These are phyloP conservation scores for Botrylloides violaceus DNA, from an alignment of 23 tunicate species.

Conservation along the genomic window DNA sequence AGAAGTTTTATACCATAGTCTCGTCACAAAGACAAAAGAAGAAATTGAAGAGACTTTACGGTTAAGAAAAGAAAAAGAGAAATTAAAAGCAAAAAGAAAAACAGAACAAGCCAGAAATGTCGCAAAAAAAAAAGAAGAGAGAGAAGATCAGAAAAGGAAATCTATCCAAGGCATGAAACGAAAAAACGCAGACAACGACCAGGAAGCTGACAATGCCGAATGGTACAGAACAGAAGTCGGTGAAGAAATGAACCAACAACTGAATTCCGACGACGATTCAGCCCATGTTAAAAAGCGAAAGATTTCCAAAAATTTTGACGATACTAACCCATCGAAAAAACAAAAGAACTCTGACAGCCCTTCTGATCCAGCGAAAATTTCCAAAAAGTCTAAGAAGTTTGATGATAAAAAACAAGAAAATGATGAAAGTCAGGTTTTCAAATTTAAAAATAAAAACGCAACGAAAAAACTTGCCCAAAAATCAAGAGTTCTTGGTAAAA, in stretches of 20 bases:
- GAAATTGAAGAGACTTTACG: slow-evolving; percentile 32
- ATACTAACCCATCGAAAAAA: not conserved
- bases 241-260: slow-evolving; percentile 1
- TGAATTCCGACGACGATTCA: not conserved
- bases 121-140: slow-evolving; percentile 37
- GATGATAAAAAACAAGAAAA: not conserved
- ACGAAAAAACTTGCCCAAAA: not conserved
- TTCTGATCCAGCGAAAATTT: not conserved
- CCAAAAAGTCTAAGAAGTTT: not conserved
- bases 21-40: slow-evolving; percentile 38
- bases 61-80: slow-evolving; percentile 12
- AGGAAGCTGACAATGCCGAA: slow-evolving; percentile 8
- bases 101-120: slow-evolving; percentile 47
- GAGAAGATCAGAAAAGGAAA: slow-evolving; percentile 30
- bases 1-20: slow-evolving; percentile 53
- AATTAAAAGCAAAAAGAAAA: slow-evolving; percentile 43
- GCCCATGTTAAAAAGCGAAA: not conserved
- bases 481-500: not conserved
- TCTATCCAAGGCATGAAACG: slow-evolving; percentile 19
- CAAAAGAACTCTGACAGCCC: not conserved
- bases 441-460: not conserved
- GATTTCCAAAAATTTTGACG: not conserved
- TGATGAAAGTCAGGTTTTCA: too few species aligned
- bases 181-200: not conserved
- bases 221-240: slow-evolving; percentile 27